These are phyloP conservation scores for Anguilla rostrata DNA, from an alignment of 2,113 vertebrate species.

Conservation along the genomic window DNA sequence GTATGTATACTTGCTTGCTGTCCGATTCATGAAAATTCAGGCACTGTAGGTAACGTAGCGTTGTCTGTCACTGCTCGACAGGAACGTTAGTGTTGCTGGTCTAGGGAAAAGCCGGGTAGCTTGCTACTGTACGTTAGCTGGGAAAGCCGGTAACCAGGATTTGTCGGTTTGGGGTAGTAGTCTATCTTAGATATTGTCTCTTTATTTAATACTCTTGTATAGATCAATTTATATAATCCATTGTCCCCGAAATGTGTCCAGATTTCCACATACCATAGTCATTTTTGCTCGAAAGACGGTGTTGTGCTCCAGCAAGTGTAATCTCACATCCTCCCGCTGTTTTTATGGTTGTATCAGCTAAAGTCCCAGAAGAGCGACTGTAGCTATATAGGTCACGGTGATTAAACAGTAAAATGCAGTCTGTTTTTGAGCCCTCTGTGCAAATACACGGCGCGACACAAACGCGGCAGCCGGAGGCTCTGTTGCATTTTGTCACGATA, in stretches of 20 bases:
- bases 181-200: background rate
- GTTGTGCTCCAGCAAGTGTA: background rate
- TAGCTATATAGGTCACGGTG: conserved; percentile 49
- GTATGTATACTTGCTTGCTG: no score
- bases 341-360: conserved; percentile 27
- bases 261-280: background rate
- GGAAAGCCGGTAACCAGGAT: background rate
- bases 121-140: background rate
- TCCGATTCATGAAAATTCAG: no score
- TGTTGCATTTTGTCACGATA: background rate
- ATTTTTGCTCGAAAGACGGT: background rate
- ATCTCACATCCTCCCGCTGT: conserved; percentile 22
- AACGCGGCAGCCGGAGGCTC: background rate
- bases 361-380: conserved; percentile 36
- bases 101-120: background rate
- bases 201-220: background rate
- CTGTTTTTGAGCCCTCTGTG: conserved; percentile 7
- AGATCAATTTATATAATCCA: background rate
- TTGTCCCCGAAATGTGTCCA: background rate
- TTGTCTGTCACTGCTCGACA: background rate
- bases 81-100: background rate
- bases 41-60: no score
- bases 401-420: conserved; percentile 39
- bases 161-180: background rate
- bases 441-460: background rate